Conservation (phyloP, 2,113 vertebrate species). For the Sander vitreus region DNA sequence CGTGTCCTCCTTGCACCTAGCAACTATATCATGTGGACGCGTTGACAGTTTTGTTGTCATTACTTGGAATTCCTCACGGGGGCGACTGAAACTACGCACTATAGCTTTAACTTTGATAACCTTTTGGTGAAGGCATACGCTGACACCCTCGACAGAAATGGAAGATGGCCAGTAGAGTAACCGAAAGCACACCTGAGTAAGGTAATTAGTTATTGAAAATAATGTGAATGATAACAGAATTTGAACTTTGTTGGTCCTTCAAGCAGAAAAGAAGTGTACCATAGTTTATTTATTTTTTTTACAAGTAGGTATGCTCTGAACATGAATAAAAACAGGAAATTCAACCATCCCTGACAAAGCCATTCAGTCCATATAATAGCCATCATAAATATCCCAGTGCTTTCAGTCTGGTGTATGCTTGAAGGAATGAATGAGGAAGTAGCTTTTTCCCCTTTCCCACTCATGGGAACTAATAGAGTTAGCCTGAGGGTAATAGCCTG, state of each 20-base stretch:
- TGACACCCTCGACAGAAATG: background rate
- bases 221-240: background rate
- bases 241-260: background rate
- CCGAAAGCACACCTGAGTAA: too few species aligned
- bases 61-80: too few species aligned
- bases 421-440: conserved; percentile 60
- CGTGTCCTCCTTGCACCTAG: too few species aligned
- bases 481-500: conserved; percentile 66
- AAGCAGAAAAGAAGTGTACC: background rate
- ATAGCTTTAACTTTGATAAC: background rate
- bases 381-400: conserved; percentile 64
- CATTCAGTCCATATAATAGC: conserved; percentile 57
- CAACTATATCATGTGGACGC: too few species aligned
- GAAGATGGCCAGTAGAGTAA: background rate
- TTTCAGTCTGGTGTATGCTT: conserved; percentile 51
- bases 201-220: background rate
- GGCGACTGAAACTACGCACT: too few species aligned
- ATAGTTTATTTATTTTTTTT: conserved; percentile 11
- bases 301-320: background rate
- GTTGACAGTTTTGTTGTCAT: too few species aligned
- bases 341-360: conserved; percentile 48
- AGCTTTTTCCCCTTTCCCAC: conserved; percentile 48
- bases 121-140: background rate
- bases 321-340: conserved; percentile 33
- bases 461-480: conserved; percentile 69